Conservation (phyloP, 2,797 vertebrate genomes). For the Crocidura indochinensis region DNA sequence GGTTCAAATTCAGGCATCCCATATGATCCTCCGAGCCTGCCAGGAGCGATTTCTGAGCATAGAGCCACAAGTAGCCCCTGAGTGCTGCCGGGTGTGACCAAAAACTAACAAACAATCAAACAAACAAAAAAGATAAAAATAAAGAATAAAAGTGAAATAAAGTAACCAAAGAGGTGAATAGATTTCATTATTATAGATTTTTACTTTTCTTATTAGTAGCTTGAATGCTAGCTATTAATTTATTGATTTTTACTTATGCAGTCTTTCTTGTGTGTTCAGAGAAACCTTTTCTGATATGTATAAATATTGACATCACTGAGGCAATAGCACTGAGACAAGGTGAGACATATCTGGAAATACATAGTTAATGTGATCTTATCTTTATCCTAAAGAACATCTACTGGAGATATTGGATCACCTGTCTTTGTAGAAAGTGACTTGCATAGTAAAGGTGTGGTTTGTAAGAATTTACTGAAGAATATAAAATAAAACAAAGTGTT, state of each 20-base stretch:
- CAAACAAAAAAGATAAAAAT: no score
- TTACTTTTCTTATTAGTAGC: no score
- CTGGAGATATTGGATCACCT: neutral
- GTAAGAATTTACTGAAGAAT: conserved; percentile 57
- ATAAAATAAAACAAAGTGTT: conserved; percentile 43
- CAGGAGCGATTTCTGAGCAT: no score
- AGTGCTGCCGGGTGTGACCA: no score
- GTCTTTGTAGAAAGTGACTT: neutral
- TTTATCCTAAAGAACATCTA: conserved; percentile 13
- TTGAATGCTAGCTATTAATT: neutral
- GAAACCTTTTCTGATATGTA: neutral
- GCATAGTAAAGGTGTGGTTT: neutral
- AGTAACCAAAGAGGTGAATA: no score
- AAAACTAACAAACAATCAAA: no score
- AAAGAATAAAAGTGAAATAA: no score
- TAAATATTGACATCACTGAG: neutral
- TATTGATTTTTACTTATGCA: neutral
- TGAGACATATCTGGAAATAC: neutral
- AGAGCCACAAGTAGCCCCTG: no score
- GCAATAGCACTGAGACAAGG: neutral
- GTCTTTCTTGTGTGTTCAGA: conserved; percentile 1
- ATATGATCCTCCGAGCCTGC: no score
- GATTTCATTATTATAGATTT: no score
- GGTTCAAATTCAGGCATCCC: no score
- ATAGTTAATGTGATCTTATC: neutral